Base-by-base conservation (phyloP, 2,888 invertebrate genomes). In the Tachina lurida region DNA sequence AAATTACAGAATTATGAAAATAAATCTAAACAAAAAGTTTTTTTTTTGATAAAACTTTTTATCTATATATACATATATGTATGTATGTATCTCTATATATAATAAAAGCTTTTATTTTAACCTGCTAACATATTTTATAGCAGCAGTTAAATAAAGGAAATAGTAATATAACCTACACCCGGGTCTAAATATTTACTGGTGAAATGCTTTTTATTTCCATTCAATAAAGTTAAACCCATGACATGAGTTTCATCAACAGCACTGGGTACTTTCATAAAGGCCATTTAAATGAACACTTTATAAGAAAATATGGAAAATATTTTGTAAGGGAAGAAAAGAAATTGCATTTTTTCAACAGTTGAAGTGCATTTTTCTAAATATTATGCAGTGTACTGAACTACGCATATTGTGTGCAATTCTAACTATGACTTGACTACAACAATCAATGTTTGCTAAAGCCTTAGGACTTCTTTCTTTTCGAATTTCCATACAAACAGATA, bases 391-490 rank as follows among this genome's bases (percentile, higher is more conserved):
- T 60, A 31, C 31, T 31, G 31, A 31, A 31, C 31, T 31, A 31
- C 5, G 19, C 0, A 10, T 47, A n/a, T 67, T 58, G 56, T 47
- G 41, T 62, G 60, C 10, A 62, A 71, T 56, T 79, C 31, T 17
- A 71, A 71, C 62, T 62, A 71, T 63, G 71, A 5, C 47, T 63
- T 31, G 15, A 54, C 22, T 41, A 22, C 31, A 52, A 60, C 80
- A 76, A 73, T 77, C 75, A 80, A 56, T 76, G 71, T 77, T 84
- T 84, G 52, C 19, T 65, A 73, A 84, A 77, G 76, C 76, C 62
- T 75, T 68, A 56, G 68, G 54, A 67, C 68, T 79, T 22, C 7
- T 63, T 79, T 54, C 31, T 43, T 65, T 73, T 56, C 19, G 4
- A 17, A 71, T n/a, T 70, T 63, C 47, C 41, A 62, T 65, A 43